Evolutionary conservation across 2,888 invertebrate genomes (phyloP), one percentile per base, ranked within the genome.

Genomic region (Julus scanicus): DNA sequence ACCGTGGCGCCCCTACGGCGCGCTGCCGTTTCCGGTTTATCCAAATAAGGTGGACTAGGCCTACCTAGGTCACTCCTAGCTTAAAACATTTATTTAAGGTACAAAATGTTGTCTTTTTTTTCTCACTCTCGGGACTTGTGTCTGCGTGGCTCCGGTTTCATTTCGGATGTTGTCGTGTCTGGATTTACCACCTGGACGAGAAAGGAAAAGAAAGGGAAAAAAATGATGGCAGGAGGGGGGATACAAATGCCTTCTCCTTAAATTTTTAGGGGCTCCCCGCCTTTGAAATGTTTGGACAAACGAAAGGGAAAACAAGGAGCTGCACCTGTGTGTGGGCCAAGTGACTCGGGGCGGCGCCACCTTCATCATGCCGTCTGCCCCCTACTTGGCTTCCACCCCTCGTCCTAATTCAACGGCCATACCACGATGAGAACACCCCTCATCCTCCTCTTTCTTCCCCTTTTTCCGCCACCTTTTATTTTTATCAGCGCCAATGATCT

Each of bases 141-240:
- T 53, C 37, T 86, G 44, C 84, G 40, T 40, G 44, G n/a, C 86
- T 86, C 86, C 37, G 8, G n/a, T 86, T 86, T 86, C 86, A 86
- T 48, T 86, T 86, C 48, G 49, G 49, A 48, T 37, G 86, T 86
- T 86, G 86, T 86, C 53, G 49, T 40, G 44, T 48, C 84, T 53
- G 49, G 49, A 37, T 86, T 86, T 86, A 15, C 48, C 86, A 63
- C 63, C 63, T 63, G 86, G 49, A 86, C 86, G 86, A 86, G 53
- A 86, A 86, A 29, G 86, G 29, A 49, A 53, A 37, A 37, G 37
- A 49, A 86, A 86, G 29, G 49, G 17, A 48, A 49, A 40, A 86
- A 49, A 53, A 37, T 13, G 29, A 20, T 20, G 49, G 9, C 17
- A 11, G 53, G 49, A n/a, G 40, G 49, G 29, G 15, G 48, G 44